phyloP scores from a whole-genome alignment of 2,113 vertebrate genomes.

The Bujurquina vittata region DNA sequence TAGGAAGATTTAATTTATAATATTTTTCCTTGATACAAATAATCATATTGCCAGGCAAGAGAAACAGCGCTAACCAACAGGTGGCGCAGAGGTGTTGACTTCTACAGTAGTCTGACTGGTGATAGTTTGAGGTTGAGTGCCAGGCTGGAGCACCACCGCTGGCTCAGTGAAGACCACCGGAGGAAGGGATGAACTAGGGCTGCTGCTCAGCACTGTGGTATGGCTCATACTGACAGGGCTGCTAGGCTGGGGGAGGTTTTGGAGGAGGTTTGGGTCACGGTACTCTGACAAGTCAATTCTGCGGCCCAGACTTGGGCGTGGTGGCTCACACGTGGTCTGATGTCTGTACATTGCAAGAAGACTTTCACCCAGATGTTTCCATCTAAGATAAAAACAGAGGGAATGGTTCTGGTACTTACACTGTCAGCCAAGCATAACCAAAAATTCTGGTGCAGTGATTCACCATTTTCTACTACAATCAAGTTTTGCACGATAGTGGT shows the following conservation, averaged over 20 bases:
- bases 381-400: constrained; percentile 76
- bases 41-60: not conserved
- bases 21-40: not conserved
- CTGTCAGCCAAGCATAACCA: not conserved
- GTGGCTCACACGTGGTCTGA: constrained; percentile 90
- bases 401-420: not conserved
- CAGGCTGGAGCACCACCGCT: constrained; percentile 54
- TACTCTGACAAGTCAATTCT: constrained; percentile 92
- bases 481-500: not conserved
- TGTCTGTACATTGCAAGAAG: constrained; percentile 92
- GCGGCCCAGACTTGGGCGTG: constrained; percentile 89
- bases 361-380: constrained; percentile 93
- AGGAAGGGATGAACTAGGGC: constrained; percentile 74
- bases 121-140: constrained; percentile 40
- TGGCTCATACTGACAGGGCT: constrained; percentile 82
- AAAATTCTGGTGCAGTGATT: not conserved
- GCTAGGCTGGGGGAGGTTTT: constrained; percentile 78
- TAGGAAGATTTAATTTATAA: not conserved
- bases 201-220: constrained; percentile 79
- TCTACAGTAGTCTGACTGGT: constrained; percentile 82
- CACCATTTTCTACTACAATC: not conserved
- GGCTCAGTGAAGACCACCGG: constrained; percentile 68
- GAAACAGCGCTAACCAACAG: constrained; percentile 79
- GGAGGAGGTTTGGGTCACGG: constrained; percentile 81
- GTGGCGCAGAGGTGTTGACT: constrained; percentile 64